Evolutionary conservation across 2,797 vertebrate species (phyloP).

Genomic region (Coluber constrictor): DNA sequence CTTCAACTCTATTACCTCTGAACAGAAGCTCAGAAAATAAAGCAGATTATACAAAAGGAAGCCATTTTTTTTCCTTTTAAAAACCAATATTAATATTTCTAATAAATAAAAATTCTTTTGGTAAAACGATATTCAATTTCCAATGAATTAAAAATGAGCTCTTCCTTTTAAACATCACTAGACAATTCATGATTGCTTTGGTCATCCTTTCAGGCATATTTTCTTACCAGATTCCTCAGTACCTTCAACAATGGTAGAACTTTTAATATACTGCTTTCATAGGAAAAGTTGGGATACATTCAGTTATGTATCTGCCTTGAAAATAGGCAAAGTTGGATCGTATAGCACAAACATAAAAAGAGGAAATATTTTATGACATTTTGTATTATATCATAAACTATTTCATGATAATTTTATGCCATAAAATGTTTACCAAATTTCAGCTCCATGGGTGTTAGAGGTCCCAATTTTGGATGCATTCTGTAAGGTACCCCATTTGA

Average conservation of each 20-base stretch:
- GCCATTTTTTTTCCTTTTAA: neutral
- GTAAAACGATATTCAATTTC: neutral
- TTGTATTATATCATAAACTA: neutral
- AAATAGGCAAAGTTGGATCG: neutral
- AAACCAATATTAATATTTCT: neutral
- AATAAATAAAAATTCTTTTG: conserved; percentile 22
- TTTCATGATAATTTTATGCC: neutral
- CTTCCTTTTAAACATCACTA: neutral
- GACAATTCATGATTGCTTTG: neutral
- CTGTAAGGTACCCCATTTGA: neutral
- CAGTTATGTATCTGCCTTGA: neutral
- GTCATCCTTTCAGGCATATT: neutral
- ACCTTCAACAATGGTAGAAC: neutral
- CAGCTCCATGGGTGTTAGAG: neutral
- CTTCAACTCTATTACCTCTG: neutral
- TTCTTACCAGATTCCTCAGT: neutral
- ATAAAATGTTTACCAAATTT: neutral
- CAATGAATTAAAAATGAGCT: conserved; percentile 4
- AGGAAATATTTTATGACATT: neutral
- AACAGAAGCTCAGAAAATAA: neutral
- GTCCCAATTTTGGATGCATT: neutral
- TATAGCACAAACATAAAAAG: neutral
- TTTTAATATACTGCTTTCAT: neutral
- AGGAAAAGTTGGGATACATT: neutral
- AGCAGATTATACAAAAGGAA: neutral